Conservation (phyloP, 1,140 invertebrate genomes). For the Belonocnema kinseyi region DNA sequence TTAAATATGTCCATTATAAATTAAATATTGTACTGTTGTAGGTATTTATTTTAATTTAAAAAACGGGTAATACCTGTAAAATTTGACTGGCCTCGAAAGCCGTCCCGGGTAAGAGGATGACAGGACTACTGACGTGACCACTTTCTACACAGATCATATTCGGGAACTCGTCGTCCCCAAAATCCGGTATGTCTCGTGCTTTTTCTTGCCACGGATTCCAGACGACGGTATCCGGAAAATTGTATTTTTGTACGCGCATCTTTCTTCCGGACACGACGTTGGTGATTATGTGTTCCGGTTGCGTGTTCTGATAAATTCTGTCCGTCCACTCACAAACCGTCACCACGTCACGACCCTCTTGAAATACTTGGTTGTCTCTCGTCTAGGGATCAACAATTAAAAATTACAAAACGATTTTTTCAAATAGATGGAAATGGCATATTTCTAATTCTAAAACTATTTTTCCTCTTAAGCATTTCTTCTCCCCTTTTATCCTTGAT, state of each 20-base stretch:
- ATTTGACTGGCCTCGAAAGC: slow-evolving; percentile 92
- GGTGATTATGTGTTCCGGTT: slow-evolving; percentile 93
- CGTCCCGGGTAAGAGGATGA: slow-evolving; percentile 89
- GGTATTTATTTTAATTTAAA: not conserved
- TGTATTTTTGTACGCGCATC: slow-evolving; percentile 94
- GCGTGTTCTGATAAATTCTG: slow-evolving; percentile 94
- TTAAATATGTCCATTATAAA: no score
- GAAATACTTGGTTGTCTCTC: slow-evolving; percentile 87
- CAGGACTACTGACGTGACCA: slow-evolving; percentile 90
- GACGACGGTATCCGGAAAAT: slow-evolving; percentile 95
- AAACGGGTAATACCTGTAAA: slow-evolving; percentile 79
- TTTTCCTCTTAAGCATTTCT: not conserved
- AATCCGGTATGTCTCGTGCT: slow-evolving; percentile 93
- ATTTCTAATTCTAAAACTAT: not conserved
- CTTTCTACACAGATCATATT: slow-evolving; percentile 97
- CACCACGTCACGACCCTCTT: slow-evolving; percentile 92
- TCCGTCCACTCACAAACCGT: slow-evolving; percentile 94
- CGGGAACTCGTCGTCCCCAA: slow-evolving; percentile 95
- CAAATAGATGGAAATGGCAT: slow-evolving; percentile 25
- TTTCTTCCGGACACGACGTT: slow-evolving; percentile 93
- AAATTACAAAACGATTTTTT: slow-evolving; percentile 27
- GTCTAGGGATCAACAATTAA: slow-evolving; percentile 77
- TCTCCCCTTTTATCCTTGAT: no score
- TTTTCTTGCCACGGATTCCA: slow-evolving; percentile 98
- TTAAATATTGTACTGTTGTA: no score